Percentiles rank a stretch among this genome's conserved stretches.
These are phyloP conservation scores for Melopsittacus undulatus DNA, from an alignment of 2,797 vertebrate species.

Conservation along the genomic window DNA sequence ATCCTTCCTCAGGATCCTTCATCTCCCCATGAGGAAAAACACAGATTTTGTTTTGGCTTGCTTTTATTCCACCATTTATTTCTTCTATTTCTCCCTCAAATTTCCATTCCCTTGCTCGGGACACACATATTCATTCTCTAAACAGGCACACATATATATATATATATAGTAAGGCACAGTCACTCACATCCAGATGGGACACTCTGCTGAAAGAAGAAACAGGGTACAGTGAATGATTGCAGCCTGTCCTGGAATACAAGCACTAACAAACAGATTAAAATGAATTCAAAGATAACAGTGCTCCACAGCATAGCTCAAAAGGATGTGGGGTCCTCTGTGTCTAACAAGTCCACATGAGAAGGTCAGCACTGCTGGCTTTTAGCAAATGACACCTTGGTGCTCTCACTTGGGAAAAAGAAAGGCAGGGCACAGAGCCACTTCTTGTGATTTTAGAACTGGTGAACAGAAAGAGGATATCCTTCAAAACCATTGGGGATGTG, in stretches of 20 bases:
- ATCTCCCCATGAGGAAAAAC: background rate
- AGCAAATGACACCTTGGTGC: background rate
- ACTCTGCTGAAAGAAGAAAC: constrained; percentile 5
- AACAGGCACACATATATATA: background rate
- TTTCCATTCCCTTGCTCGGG: background rate
- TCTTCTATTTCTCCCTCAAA: background rate
- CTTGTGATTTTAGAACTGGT: background rate
- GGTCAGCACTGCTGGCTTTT: accelerated
- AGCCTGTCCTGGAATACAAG: constrained; percentile 34
- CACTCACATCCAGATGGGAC: constrained; percentile 8
- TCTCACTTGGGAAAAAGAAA: background rate
- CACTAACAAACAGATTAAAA: constrained; percentile 2
- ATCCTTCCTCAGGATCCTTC: background rate
- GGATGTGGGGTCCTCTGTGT: background rate
- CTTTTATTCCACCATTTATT: constrained; percentile 46
- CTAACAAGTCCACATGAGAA: background rate
- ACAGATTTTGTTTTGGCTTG: background rate
- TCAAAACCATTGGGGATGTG: background rate
- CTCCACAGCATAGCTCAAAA: background rate
- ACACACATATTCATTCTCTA: background rate
- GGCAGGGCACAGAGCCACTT: background rate
- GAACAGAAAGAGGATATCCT: background rate
- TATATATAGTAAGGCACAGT: constrained; percentile 26
- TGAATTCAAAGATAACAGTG: background rate
- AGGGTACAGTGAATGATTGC: background rate